Evolutionary conservation across 1,140 invertebrate genomes (phyloP).

Genomic region (Idris sp.): DNA sequence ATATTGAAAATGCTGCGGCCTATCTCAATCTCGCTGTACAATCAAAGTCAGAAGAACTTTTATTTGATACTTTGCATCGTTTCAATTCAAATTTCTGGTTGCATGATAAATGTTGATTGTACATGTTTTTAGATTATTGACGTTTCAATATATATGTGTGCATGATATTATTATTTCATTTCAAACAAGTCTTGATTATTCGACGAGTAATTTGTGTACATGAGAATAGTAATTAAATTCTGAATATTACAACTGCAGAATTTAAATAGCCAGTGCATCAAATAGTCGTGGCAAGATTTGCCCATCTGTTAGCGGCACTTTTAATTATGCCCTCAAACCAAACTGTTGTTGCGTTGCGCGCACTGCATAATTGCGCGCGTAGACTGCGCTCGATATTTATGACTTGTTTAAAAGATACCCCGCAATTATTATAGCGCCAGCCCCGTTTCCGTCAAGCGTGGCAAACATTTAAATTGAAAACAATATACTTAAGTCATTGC

Average conservation of each 20-base stretch:
- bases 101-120: no score
- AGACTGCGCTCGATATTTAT: slow-evolving; percentile 55
- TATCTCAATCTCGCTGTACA: no score
- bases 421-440: slow-evolving; percentile 45
- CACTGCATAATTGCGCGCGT: slow-evolving; percentile 32
- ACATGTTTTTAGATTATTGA: no score
- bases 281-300: slow-evolving; percentile 43
- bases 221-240: slow-evolving; percentile 20
- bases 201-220: slow-evolving; percentile 1
- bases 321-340: slow-evolving; percentile 49
- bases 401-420: slow-evolving; percentile 54
- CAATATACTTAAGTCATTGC: slow-evolving; percentile 47
- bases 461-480: slow-evolving; percentile 55
- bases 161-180: no score
- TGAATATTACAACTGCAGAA: slow-evolving; percentile 6
- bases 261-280: slow-evolving; percentile 36
- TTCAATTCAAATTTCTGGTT: no score
- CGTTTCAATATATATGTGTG: neutral
- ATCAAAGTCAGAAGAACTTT: no score
- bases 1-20: slow-evolving; percentile 5
- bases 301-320: slow-evolving; percentile 46
- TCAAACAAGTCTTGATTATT: no score
- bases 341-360: slow-evolving; percentile 19
- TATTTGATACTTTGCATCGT: no score
- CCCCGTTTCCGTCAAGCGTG: slow-evolving; percentile 50